These are phyloP conservation scores for Arenaria interpres DNA, from an alignment of 2,113 vertebrate genomes.

Conservation along the genomic window DNA sequence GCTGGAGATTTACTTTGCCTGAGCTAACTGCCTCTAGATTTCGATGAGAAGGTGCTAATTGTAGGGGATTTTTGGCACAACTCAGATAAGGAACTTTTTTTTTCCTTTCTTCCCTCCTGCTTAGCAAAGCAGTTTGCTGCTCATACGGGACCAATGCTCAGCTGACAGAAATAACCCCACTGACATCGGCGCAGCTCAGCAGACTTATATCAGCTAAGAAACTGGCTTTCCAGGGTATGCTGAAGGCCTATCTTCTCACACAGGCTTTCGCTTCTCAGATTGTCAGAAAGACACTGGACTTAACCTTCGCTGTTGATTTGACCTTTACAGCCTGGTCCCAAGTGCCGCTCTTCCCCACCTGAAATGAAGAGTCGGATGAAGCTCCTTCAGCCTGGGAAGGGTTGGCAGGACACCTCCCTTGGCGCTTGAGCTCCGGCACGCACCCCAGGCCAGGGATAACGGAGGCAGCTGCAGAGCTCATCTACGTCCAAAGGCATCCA, in stretches of 20 bases:
- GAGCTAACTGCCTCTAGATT: not conserved
- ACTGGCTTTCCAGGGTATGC: not conserved
- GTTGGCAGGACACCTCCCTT: not conserved
- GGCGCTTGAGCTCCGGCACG: not conserved
- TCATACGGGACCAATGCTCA: not conserved
- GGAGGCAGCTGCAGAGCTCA: not conserved
- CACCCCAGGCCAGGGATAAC: not conserved
- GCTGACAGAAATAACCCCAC: not conserved
- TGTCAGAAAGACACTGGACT: slow-evolving; percentile 11
- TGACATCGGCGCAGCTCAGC: not conserved
- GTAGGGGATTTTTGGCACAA: not conserved
- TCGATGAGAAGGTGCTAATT: not conserved
- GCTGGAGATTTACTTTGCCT: not conserved
- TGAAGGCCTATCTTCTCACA: not conserved
- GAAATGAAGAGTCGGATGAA: not conserved
- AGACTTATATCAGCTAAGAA: not conserved
- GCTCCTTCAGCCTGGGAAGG: not conserved
- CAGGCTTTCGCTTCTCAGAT: not conserved
- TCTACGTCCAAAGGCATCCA: not conserved
- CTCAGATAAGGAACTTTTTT: not conserved
- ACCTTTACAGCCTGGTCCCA: slow-evolving; percentile 14
- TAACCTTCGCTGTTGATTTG: not conserved
- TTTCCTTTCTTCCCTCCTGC: not conserved
- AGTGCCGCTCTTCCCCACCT: not conserved
- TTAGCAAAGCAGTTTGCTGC: not conserved